These are phyloP conservation scores for Scophthalmus maximus DNA, from an alignment of 2,113 vertebrate species.

Conservation along the genomic window DNA sequence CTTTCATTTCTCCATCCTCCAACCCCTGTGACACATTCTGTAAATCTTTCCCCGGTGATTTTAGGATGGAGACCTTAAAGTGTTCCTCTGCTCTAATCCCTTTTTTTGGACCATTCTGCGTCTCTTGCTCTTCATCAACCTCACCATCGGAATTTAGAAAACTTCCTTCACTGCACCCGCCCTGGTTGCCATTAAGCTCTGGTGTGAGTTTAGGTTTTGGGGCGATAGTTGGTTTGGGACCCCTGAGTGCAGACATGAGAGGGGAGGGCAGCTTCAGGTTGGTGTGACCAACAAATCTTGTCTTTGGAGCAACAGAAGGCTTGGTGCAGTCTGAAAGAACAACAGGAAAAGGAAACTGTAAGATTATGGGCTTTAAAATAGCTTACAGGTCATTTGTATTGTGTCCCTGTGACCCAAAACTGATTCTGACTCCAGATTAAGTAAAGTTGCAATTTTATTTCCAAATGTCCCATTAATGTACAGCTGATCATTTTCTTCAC, in stretches of 20 bases:
- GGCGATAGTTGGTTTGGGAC: constrained; percentile 91
- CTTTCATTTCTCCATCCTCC: constrained; percentile 50
- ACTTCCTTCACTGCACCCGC: constrained; percentile 82
- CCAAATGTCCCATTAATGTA: background rate
- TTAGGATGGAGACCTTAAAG: constrained; percentile 43
- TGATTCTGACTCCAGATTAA: too few species aligned
- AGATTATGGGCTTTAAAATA: constrained; percentile 79
- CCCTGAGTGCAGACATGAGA: constrained; percentile 83
- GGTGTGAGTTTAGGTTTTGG: constrained; percentile 89
- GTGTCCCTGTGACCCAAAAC: constrained; percentile 61
- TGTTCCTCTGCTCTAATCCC: constrained; percentile 44
- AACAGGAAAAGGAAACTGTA: constrained; percentile 81
- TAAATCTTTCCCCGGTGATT: constrained; percentile 28
- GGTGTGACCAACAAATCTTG: constrained; percentile 83
- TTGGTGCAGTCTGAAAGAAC: constrained; percentile 88
- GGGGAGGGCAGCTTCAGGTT: constrained; percentile 83
- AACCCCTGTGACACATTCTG: constrained; percentile 40
- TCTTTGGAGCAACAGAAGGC: constrained; percentile 91
- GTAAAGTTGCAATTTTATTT: too few species aligned
- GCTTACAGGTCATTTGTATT: constrained; percentile 69
- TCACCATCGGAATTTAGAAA: constrained; percentile 67
- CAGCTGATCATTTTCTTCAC: constrained; percentile 6
- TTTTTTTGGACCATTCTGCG: constrained; percentile 50
- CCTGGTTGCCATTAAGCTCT: constrained; percentile 80
- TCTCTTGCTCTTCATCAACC: constrained; percentile 69